Evolutionary conservation across 2,113 vertebrate genomes (phyloP).

Genomic region (Hemiprocne comata): DNA sequence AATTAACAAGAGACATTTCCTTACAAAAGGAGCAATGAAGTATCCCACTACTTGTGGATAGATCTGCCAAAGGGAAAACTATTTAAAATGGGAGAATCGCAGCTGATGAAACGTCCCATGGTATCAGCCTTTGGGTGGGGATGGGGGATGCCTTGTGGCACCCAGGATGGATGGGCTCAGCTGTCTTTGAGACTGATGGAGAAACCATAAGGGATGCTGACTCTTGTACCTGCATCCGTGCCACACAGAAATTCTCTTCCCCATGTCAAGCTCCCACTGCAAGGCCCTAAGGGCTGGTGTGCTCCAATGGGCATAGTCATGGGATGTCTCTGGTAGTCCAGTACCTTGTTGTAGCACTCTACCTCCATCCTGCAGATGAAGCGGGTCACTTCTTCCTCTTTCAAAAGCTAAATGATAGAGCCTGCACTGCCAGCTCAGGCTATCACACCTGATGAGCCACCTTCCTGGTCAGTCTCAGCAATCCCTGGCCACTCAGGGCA

Average conservation of each 20-base stretch:
- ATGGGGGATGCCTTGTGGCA: not conserved
- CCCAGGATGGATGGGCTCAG: not conserved
- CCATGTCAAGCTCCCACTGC: not conserved
- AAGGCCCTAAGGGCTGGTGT: not conserved
- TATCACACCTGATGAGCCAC: not conserved
- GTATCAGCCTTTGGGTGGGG: not conserved
- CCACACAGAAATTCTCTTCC: not conserved
- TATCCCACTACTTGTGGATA: not conserved
- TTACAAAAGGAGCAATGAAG: not conserved
- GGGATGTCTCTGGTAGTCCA: not conserved
- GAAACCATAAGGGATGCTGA: not conserved
- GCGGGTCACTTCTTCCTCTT: not conserved
- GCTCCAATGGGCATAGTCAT: not conserved
- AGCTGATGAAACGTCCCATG: not conserved
- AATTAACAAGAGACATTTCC: not conserved
- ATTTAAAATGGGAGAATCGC: not conserved
- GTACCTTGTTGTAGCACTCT: accelerated
- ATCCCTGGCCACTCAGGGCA: not conserved
- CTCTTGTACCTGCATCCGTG: not conserved
- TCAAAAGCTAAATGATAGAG: not conserved
- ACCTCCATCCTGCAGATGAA: not conserved
- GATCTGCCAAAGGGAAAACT: not conserved
- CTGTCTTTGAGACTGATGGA: not conserved
- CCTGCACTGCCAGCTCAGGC: not conserved
- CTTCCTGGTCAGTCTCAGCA: not conserved